Evolutionary conservation across 2,797 vertebrate species (phyloP), one percentile per base, ranked within the genome.

Genomic region (Lithobates pipiens): DNA sequence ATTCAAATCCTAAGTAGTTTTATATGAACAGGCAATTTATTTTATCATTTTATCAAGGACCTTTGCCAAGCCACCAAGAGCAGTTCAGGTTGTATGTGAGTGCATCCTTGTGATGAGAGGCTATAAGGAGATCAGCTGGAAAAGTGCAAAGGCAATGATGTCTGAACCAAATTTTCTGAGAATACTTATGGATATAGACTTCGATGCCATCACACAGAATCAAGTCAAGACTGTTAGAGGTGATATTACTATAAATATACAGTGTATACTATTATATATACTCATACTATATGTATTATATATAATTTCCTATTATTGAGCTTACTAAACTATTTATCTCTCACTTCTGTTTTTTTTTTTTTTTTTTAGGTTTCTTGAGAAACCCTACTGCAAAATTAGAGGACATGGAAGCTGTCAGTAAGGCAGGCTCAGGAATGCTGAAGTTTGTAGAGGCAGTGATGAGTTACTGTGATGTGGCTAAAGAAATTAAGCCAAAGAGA

Each of bases 331-430:
- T 11, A 27, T 42, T 67, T 15, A 29, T 13, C 5, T 80, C 4
- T 71, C 7, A 71, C 54, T 0, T 57, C 70, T 70, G 27, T 21
- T 5, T 69, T 36, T 50, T 10, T 39, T 36, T 50, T 10, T 39
- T 10, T 32, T 32, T 27, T 81, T 15, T 89, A 99, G 97, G 87
- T 74, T 94, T 96, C 88, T 87, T 99, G 75, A 98, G 93, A 91
- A 96, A 89, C 82, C 95, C 98, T 32, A 96, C 96, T 69, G 98
- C 97, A 5, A 96, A 91, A 3, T 91, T 95, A 2, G 96, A 92
- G 77, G 98, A 99, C 85, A 99, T 99, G 98, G 97, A 97, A 88
- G 94, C 90, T 2, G 97, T 99, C 86, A 99, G 98, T 92, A 97
- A 94, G 90, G 98, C 98, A 0, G 98, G 98, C 18, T 92, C 97